Evolutionary conservation across 2,888 invertebrate genomes (phyloP).

Genomic region (Aphidius colemani): DNA sequence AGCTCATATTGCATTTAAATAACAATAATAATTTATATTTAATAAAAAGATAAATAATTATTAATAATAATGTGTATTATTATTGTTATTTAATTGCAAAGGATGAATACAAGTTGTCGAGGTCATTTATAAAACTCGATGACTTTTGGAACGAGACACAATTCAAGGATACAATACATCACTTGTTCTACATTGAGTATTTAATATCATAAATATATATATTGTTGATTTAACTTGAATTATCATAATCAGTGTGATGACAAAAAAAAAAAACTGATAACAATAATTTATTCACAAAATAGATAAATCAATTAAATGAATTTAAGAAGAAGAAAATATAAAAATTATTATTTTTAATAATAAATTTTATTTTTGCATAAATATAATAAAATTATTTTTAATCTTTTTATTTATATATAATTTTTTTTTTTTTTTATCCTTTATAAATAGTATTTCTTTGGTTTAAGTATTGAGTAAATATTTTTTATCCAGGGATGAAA

Average conservation of each 20-base stretch:
- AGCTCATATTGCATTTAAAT: not conserved
- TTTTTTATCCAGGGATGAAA: not conserved
- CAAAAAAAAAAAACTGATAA: not conserved
- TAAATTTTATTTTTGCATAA: not conserved
- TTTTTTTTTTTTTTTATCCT: not conserved
- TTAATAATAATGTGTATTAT: not conserved
- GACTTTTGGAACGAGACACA: slow-evolving; percentile 36
- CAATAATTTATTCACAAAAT: not conserved
- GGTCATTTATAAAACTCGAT: slow-evolving; percentile 32
- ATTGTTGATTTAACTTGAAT: not conserved
- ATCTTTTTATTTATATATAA: not conserved
- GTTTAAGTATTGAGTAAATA: too few relatives aligned
- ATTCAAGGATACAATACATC: slow-evolving; percentile 57
- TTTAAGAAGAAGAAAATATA: not conserved
- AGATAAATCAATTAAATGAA: too few relatives aligned
- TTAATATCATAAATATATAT: slow-evolving; percentile 2
- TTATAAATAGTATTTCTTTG: not conserved
- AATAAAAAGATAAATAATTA: not conserved
- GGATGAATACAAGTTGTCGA: slow-evolving; percentile 33
- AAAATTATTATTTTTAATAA: not conserved
- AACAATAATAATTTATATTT: not conserved
- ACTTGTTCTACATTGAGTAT: slow-evolving; percentile 55
- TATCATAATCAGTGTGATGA: too few relatives aligned
- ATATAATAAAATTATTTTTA: not conserved
- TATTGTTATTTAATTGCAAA: slow-evolving; percentile 8